Evolutionary conservation across 2,888 invertebrate species (phyloP), one percentile per base, ranked within the genome.

Genomic region (Cordilura impudica): DNA sequence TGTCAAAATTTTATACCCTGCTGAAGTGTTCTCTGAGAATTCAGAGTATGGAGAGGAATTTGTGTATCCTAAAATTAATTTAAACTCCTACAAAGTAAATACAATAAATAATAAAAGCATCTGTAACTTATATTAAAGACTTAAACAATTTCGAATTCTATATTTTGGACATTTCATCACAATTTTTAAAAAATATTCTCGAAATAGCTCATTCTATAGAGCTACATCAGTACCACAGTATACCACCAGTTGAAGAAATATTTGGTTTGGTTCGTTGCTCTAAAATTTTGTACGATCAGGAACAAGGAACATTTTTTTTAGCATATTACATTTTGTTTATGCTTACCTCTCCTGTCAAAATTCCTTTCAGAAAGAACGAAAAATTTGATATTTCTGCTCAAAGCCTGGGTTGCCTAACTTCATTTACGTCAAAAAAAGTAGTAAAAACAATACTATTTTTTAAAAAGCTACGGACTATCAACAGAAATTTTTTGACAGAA

Each of bases 221-320:
- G 43, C 54, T 83, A 5, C 74, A 67, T 10, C 83, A 83, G 51
- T 82, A 82, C 19, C 39, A 66, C 6, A 8, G 6, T 2, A 12
- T 81, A 60, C 83, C 83, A 1, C 19, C 58, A 1, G 23, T 61
- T 4, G 26, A 47, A 10, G 81, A 82, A 49, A 51, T 83, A 6
- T 83, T 83, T 47, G 83, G 83, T 5, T 43, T 75, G 29, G 83
- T 81, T 1, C 74, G 81, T 2, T 14, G 65, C 8, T 45, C 61
- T n/a, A 61, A 77, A 7, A 35, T 47, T 2, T 39, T 51, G 1
- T 65, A 66, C 19, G 70, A 78, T 16, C 60, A 54, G 7, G 70
- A 78, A 54, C n/a, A n/a, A n/a, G n/a, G n/a, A n/a, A n/a, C n/a
- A n/a, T n/a, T n/a, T n/a, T n/a, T n/a, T n/a, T n/a, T n/a, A n/a